Evolutionary conservation across 2,797 vertebrate genomes (phyloP), one percentile per base, ranked within the genome.

Genomic region (Sebastolobus alascanus): DNA sequence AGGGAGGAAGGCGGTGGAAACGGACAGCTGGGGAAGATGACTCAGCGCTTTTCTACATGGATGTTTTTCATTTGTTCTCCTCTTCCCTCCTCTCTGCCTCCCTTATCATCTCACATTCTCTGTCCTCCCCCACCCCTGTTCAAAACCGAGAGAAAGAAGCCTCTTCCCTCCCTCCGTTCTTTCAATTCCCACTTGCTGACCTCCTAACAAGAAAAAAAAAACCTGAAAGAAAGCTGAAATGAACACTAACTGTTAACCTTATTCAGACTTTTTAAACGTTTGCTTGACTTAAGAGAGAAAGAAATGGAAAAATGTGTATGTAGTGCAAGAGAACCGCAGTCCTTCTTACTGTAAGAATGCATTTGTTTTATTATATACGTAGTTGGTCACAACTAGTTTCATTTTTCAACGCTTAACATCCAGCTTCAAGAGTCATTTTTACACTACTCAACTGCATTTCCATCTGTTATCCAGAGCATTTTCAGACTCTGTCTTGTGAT

Each of bases 401-500:
- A 87, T 93, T 92, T 92, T 55, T 87, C 75, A 86, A 91, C 20
- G 65, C 89, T 93, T 84, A 93, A 94, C 87, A 83, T 94, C 78
- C 75, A 86, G 88, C 87, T 92, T 84, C 38, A 72, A 89, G 75
- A 92, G 88, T 92, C 59, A 71, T 92, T 94, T 94, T 91, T 92
- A 93, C 92, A 90, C 87, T 80, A 88, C 90, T 84, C 66, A 75
- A 60, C 79, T 82, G 77, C 79, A 90, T 91, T 90, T 90, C 90
- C 80, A 89, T 91, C 89, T 82, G 84, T 75, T 89, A 93, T 89
- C 89, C 85, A 92, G 91, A 92, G 87, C 91, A 81, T 90, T 89
- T 94, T 91, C 84, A 89, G 90, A 88, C 90, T 93, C 87, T 91
- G 90, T 92, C 82, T 91, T 92, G 91, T 93, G 92, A 93, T 93